Evolutionary conservation across 2,797 vertebrate genomes (phyloP).

Genomic region (Notolepis coatsorum): DNA sequence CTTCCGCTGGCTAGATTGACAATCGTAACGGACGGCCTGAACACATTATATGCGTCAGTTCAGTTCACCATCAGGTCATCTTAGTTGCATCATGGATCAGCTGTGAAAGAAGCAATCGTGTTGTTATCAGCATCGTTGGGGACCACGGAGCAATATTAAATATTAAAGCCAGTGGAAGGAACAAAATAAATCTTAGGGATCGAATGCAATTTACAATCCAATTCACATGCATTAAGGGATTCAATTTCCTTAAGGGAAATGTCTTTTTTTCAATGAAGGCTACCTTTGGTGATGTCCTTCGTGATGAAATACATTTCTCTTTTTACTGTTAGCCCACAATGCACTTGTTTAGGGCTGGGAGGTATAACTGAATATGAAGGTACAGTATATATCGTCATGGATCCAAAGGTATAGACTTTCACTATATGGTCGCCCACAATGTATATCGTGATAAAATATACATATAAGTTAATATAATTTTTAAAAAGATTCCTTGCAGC

Average conservation of each 20-base stretch:
- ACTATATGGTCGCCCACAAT: no score
- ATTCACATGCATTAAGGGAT: constrained; percentile 33
- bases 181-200: constrained; percentile 45
- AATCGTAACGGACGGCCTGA: constrained; percentile 55
- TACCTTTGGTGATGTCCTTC: constrained; percentile 16
- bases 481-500: no score
- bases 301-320: constrained; percentile 22
- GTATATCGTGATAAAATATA: no score
- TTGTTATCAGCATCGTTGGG: constrained; percentile 27
- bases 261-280: constrained; percentile 17
- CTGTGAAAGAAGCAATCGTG: constrained; percentile 33
- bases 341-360: no score
- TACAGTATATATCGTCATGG: no score
- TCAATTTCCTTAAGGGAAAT: constrained; percentile 27
- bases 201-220: constrained; percentile 63
- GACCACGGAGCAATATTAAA: constrained; percentile 65
- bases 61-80: no score
- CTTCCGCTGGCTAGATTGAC: constrained; percentile 65
- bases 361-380: no score
- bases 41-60: background rate
- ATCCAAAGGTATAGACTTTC: no score
- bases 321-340: constrained; percentile 3
- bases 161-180: constrained; percentile 58
- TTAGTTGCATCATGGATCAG: constrained; percentile 51
- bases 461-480: no score